Conservation (phyloP, 2,113 vertebrate species). For the Lichenostomus cassidix region DNA sequence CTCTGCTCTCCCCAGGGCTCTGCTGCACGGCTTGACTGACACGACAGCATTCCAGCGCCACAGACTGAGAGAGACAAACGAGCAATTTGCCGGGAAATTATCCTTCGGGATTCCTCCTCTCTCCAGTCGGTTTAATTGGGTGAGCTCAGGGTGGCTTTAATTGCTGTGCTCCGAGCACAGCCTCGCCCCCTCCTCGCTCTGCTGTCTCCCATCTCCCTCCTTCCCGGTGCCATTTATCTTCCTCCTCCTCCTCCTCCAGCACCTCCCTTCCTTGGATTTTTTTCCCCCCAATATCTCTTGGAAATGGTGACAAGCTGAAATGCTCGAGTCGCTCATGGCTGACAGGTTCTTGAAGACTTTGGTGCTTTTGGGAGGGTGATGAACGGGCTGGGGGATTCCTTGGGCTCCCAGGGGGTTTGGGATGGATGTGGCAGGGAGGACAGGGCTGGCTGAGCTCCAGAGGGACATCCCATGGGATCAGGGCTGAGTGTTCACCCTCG, state of each 20-base stretch:
- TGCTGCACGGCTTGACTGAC: background rate
- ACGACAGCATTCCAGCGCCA: background rate
- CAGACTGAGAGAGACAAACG: background rate
- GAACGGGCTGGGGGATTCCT: background rate
- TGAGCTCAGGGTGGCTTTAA: constrained; percentile 33
- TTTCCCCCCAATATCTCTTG: background rate
- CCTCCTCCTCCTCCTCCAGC: background rate
- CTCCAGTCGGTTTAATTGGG: background rate
- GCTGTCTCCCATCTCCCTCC: background rate
- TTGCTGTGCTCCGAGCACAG: background rate
- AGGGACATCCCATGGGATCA: background rate
- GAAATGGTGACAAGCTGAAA: constrained; percentile 42
- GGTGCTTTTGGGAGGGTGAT: background rate
- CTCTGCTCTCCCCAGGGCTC: background rate
- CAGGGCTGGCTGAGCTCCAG: background rate
- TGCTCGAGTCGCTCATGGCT: background rate
- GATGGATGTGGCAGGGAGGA: background rate
- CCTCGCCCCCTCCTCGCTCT: background rate
- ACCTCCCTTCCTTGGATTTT: background rate
- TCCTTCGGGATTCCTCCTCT: constrained; percentile 18
- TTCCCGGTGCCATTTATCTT: background rate
- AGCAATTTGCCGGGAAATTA: constrained; percentile 22
- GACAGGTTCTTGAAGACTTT: background rate
- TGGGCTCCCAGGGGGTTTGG: background rate
- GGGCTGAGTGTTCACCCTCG: background rate